These are phyloP conservation scores for Sebastes iracundus DNA, from an alignment of 2,797 vertebrate species.

Conservation along the genomic window DNA sequence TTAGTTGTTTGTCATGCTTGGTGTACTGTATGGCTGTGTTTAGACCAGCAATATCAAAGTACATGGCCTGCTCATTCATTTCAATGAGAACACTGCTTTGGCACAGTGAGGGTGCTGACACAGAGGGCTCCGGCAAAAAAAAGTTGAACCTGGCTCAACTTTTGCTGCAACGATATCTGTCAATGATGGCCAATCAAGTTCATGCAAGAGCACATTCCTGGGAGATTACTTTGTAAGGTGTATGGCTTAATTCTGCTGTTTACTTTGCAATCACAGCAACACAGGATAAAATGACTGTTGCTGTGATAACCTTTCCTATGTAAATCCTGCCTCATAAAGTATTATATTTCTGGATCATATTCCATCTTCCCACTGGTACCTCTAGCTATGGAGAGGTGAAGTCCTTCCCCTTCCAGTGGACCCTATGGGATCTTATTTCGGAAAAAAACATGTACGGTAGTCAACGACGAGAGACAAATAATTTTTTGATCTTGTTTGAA, in stretches of 20 bases:
- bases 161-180: background rate
- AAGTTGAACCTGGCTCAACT: background rate
- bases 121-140: background rate
- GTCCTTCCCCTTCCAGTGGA: no score
- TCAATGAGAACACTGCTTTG: background rate
- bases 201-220: slow-evolving; percentile 2
- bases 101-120: background rate
- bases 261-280: slow-evolving; percentile 14
- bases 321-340: background rate
- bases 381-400: background rate
- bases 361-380: background rate
- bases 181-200: background rate
- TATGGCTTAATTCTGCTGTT: slow-evolving; percentile 2
- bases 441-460: no score
- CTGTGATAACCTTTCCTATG: background rate
- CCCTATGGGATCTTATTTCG: no score
- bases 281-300: background rate
- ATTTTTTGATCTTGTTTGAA: no score
- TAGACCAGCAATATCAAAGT: background rate
- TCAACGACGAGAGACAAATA: no score
- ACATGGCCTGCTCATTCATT: background rate
- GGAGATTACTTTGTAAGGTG: slow-evolving; percentile 1
- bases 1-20: background rate
- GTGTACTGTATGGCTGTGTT: background rate
- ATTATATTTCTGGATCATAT: background rate